phyloP scores from a whole-genome alignment of 2,113 vertebrate species.

The Aix galericulata region DNA sequence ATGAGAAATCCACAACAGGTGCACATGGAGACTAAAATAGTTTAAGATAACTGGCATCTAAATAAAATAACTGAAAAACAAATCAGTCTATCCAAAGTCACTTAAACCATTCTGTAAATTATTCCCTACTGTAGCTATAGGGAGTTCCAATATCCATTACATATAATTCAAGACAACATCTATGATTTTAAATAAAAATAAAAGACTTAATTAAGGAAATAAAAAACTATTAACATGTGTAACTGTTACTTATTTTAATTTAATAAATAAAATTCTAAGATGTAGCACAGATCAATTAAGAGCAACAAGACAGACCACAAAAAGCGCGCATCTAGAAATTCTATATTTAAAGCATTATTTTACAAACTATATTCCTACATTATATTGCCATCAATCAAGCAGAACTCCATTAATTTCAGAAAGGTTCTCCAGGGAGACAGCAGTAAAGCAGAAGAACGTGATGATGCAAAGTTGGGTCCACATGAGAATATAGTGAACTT shows the following conservation, averaged over 20 bases:
- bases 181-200: slow-evolving; percentile 19
- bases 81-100: neutral
- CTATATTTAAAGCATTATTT: neutral
- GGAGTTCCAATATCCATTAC: slow-evolving; percentile 63
- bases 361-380: neutral
- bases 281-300: neutral
- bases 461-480: neutral
- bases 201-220: neutral
- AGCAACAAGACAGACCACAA: neutral
- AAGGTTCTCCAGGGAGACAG: neutral
- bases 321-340: neutral
- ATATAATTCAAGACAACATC: slow-evolving; percentile 54
- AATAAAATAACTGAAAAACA: neutral
- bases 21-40: neutral
- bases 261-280: neutral
- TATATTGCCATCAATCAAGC: neutral
- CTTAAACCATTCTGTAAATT: slow-evolving; percentile 76
- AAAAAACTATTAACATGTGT: neutral
- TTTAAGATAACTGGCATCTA: neutral
- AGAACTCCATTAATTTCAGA: neutral
- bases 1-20: neutral
- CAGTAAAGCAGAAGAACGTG: neutral
- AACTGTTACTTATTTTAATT: neutral
- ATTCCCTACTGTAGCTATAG: slow-evolving; percentile 69
- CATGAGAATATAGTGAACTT: neutral